phyloP scores from a whole-genome alignment of 2,888 invertebrate genomes.

The Tetragonula carbonaria region DNA sequence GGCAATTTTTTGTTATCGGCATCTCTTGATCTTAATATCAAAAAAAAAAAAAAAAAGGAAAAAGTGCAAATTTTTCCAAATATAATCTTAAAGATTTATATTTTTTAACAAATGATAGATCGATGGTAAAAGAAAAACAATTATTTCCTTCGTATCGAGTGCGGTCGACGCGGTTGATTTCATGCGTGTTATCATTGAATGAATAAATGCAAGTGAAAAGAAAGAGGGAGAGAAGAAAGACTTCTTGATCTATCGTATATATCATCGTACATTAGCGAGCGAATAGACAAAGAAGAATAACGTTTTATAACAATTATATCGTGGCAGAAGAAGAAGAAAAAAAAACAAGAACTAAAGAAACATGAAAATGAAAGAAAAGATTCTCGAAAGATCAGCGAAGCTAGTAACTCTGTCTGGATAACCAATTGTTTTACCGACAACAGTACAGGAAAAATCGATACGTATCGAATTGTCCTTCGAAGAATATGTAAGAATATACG shows the following conservation, averaged over 20 bases:
- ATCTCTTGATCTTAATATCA: slow-evolving; percentile 21
- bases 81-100: background rate
- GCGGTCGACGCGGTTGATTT: background rate
- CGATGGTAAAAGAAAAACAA: background rate
- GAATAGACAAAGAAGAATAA: background rate
- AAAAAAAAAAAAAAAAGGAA: no score
- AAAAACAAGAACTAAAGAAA: background rate
- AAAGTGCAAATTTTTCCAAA: background rate
- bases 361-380: background rate
- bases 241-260: background rate
- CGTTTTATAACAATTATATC: background rate
- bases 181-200: background rate
- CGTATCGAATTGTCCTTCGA: background rate
- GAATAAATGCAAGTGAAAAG: background rate
- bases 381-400: background rate
- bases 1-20: slow-evolving; percentile 5
- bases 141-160: background rate
- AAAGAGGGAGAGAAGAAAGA: background rate
- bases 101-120: background rate
- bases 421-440: background rate
- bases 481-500: background rate
- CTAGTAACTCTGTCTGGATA: background rate
- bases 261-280: background rate
- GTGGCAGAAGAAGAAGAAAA: no score
- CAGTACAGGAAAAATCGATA: background rate